Conservation (phyloP, 35 echinoderm and acorn worm species). For the Patiria miniata region DNA sequence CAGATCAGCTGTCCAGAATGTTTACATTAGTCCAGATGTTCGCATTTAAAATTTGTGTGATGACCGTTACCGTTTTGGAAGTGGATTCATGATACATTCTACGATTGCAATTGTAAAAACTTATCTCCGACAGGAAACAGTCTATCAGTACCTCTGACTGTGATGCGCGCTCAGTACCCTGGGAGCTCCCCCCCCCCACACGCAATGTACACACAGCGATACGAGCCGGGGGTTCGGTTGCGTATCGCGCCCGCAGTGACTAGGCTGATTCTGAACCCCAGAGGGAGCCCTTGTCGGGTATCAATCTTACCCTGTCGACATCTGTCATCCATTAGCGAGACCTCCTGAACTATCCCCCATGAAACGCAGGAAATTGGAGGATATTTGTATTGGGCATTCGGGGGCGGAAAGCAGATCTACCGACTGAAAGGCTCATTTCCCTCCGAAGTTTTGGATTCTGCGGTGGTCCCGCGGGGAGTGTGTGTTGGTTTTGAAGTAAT, state of each 20-base stretch:
- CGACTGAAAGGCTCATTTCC: neutral
- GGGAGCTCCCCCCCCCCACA: conserved; percentile 17
- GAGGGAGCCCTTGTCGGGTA: conserved; percentile 20
- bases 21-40: too few species aligned
- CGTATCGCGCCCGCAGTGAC: neutral
- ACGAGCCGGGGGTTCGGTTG: neutral
- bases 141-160: neutral
- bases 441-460: neutral
- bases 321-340: neutral
- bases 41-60: too few species aligned
- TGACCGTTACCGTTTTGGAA: neutral
- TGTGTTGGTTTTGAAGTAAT: conserved; percentile 30
- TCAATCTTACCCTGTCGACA: conserved; percentile 6
- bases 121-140: conserved; percentile 4
- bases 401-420: neutral
- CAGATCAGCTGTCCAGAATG: too few species aligned
- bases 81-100: neutral
- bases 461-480: neutral
- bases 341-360: neutral
- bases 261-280: conserved; percentile 9
- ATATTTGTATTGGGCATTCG: conserved; percentile 20
- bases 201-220: neutral
- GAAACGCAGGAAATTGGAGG: conserved; percentile 13
- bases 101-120: neutral
- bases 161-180: neutral